A percentile compares a stretch with the other conserved stretches of the same genome.
These are phyloP conservation scores for Drosophila trapezifrons DNA, from an alignment of 1,140 invertebrate genomes.

Conservation along the genomic window DNA sequence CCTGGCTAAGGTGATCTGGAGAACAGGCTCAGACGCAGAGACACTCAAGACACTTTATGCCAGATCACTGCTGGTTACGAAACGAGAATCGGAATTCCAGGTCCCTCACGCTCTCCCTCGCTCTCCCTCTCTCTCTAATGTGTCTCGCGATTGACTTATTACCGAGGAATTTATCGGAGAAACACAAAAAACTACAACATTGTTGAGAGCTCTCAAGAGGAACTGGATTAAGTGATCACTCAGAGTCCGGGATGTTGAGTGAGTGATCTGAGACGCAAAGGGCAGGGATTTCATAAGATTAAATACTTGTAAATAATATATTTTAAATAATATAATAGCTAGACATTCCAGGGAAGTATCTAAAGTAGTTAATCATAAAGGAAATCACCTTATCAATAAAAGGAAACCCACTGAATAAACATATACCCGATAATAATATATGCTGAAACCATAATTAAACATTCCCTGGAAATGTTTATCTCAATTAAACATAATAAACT, in stretches of 20 bases:
- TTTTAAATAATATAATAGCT: not conserved
- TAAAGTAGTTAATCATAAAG: not conserved
- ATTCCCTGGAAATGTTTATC: not conserved
- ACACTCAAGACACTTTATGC: conserved; percentile 24
- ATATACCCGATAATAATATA: conserved; percentile 14
- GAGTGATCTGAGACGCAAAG: conserved; percentile 6
- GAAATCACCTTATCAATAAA: not conserved
- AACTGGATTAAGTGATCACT: conserved; percentile 44
- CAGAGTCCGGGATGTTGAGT: not conserved
- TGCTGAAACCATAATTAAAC: not conserved
- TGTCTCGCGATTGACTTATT: conserved; percentile 48
- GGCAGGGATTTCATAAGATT: not conserved
- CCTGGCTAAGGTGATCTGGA: conserved; percentile 31
- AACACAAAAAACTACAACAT: conserved; percentile 29
- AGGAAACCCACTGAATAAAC: not conserved
- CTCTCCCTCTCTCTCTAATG: conserved; percentile 17
- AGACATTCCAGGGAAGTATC: not conserved
- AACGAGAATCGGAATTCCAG: conserved; percentile 53
- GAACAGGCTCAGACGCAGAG: conserved; percentile 33
- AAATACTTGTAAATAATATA: not conserved
- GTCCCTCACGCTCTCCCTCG: not conserved
- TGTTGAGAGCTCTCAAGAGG: conserved; percentile 27
- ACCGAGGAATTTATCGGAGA: conserved; percentile 44
- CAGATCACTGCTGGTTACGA: conserved; percentile 42
- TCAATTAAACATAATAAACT: conserved; percentile 14